A percentile compares a stretch with the other conserved stretches of the same genome.
Conservation (phyloP, 2,113 vertebrate genomes). For the Myiozetetes cayanensis region DNA sequence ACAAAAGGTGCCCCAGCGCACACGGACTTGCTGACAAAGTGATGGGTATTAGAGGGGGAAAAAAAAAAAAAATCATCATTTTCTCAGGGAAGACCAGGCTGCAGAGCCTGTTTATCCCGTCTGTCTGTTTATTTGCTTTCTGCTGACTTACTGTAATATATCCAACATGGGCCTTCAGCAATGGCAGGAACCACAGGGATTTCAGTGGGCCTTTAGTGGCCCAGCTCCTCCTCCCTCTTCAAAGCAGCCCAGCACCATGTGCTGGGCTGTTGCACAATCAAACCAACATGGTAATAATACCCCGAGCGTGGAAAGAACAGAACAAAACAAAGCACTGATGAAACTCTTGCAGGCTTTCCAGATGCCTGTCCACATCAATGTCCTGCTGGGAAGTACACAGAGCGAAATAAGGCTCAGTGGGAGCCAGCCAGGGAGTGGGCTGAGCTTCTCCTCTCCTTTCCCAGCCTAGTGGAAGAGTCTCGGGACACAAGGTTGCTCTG, state of each 20-base stretch:
- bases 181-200: neutral
- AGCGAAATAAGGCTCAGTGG: neutral
- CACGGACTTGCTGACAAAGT: neutral
- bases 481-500: neutral
- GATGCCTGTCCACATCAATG: neutral
- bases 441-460: neutral
- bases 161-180: neutral
- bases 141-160: neutral
- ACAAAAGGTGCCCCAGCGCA: neutral
- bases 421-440: neutral
- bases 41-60: neutral
- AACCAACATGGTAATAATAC: neutral
- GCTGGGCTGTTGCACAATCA: neutral
- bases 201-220: neutral
- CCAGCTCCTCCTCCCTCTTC: conserved; percentile 3
- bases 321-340: conserved; percentile 4
- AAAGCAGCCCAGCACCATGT: neutral
- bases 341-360: neutral
- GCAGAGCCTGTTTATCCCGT: conserved; percentile 16
- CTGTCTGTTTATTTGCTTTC: conserved; percentile 19
- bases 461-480: neutral
- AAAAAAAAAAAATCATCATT: neutral
- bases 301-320: neutral
- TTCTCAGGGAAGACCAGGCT: neutral
- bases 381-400: conserved; percentile 3